These are phyloP conservation scores for Nansenia antarctica DNA, from an alignment of 2,113 vertebrate species.

Conservation along the genomic window DNA sequence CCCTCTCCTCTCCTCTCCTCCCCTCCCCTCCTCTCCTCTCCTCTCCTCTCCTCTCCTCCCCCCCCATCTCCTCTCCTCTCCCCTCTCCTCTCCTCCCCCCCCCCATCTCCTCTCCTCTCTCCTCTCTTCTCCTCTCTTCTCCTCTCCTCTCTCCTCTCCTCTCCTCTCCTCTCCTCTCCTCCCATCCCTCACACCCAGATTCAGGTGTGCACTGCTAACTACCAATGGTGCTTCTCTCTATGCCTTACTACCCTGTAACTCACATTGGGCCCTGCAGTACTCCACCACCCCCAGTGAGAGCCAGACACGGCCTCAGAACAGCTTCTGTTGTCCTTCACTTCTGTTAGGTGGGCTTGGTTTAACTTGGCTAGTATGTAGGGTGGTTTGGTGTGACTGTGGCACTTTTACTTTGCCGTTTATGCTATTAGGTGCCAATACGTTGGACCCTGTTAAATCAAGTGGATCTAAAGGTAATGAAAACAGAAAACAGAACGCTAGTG, in stretches of 20 bases:
- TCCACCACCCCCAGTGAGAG: background rate
- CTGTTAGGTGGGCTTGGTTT: background rate
- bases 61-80: no score
- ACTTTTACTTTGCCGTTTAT: no score
- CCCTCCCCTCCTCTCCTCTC: background rate
- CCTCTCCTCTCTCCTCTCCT: background rate
- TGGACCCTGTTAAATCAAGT: no score
- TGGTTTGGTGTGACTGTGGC: no score
- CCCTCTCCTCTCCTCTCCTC: no score
- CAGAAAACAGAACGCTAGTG: no score
- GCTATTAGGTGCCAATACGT: no score
- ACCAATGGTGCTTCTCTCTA: constrained; percentile 6
- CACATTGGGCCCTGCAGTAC: background rate
- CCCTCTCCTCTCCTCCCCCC: background rate
- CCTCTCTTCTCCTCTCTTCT: no score
- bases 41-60: background rate
- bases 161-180: background rate
- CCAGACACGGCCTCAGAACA: no score
- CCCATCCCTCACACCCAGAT: background rate
- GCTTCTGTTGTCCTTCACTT: background rate
- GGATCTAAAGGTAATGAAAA: no score
- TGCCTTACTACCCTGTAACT: constrained; percentile 6
- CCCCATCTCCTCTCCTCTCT: background rate
- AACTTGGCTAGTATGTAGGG: background rate
- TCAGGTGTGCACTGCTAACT: background rate